Evolutionary conservation across 2,797 vertebrate genomes (phyloP), one percentile per base, ranked within the genome.

Genomic region (Gambusia yucatana): DNA sequence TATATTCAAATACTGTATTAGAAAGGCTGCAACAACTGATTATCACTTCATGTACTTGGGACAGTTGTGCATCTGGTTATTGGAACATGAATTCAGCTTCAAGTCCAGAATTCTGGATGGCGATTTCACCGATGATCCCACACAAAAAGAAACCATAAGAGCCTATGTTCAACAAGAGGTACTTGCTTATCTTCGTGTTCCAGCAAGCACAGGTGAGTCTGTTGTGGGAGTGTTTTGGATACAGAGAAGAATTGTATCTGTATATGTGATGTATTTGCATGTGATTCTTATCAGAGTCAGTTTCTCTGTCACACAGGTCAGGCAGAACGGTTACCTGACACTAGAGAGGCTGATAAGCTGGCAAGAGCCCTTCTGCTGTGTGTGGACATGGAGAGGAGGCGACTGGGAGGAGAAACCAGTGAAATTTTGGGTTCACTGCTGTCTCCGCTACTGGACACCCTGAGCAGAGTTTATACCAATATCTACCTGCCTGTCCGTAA

Each of bases 31-130:
- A n/a, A 55, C 57, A 7, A 61, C 41, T 71, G 1, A 70, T 43
- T 39, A 0, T 61, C 67, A 5, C 22, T 2, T 8, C 69, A 6
- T 1, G 0, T 76, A 11, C 79, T 33, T 76, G 61, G 76, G 89
- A 79, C 88, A 99, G 98, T 85, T 97, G 76, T 98, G 97, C 88
- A 87, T 91, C 33, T 99, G 98, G 98, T 78, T 99, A 17, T 78
- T 70, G 76, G 87, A 86, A 55, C 97, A 97, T 57, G 97, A 98
- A 76, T 83, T 78, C 22, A 39, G 16, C 75, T 99, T 99, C 88
- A 95, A 87, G 30, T 41, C 91, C 9, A 46, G 84, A 65, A 46
- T 50, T 8, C 30, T 22, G 2, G 81, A 44, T 57, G 77, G 30
- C 22, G 80, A 84, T 50, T 47, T 33, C 50, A 4, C 39, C 72